Percentiles rank a stretch among this genome's conserved stretches.
phyloP scores from a whole-genome alignment of 2,113 vertebrate genomes.

The Mormyrus iriodes region DNA sequence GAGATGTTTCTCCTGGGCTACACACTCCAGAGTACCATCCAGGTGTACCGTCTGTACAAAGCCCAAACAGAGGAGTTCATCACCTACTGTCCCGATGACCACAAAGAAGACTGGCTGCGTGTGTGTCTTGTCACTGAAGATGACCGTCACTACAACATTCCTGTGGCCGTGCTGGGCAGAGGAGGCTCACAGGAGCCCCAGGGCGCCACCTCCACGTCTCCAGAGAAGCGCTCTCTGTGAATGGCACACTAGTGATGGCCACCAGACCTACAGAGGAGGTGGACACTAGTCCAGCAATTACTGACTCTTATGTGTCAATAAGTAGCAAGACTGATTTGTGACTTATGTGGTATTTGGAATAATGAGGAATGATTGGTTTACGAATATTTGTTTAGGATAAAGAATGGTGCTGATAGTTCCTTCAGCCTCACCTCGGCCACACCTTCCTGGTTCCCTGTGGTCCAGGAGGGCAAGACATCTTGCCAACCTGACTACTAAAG shows the following conservation, averaged over 20 bases:
- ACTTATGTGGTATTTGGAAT: not conserved
- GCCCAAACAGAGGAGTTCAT: slow-evolving; percentile 72
- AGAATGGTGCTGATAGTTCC: not conserved
- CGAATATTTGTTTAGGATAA: not conserved
- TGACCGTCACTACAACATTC: slow-evolving; percentile 80
- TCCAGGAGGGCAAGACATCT: not conserved
- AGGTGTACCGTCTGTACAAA: slow-evolving; percentile 76
- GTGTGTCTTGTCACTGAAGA: slow-evolving; percentile 77
- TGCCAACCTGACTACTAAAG: not conserved
- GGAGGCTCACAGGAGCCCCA: slow-evolving; percentile 22
- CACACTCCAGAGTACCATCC: slow-evolving; percentile 66
- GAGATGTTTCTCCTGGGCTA: slow-evolving; percentile 86
- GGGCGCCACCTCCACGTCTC: not conserved
- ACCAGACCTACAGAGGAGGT: not conserved
- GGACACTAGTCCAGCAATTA: not conserved
- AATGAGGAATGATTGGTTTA: not conserved
- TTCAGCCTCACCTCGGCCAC: not conserved
- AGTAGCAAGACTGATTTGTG: not conserved
- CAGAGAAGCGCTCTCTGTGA: not conserved
- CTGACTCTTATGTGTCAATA: not conserved
- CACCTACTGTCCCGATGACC: slow-evolving; percentile 69
- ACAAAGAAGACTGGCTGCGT: slow-evolving; percentile 61
- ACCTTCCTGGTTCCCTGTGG: not conserved
- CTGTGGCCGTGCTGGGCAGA: slow-evolving; percentile 61
- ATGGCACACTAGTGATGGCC: not conserved